Evolutionary conservation across 2,797 vertebrate species (phyloP), one percentile per base, ranked within the genome.

Genomic region (Picus viridis): DNA sequence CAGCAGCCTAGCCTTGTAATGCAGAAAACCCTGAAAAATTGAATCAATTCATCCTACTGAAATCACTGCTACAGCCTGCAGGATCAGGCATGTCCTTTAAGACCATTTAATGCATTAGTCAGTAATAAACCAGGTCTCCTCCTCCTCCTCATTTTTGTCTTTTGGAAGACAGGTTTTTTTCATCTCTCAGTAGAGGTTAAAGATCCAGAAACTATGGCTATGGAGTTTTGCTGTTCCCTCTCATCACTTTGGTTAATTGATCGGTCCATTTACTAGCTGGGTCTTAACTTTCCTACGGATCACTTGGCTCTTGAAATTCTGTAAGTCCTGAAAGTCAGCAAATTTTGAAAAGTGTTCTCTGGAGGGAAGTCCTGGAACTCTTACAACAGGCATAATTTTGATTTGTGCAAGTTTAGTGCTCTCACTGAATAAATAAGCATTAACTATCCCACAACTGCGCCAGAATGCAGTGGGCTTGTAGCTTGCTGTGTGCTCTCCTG

Each of bases 321-420:
- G 0, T 69, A 80, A 97, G 85, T 76, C 86, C 58, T 74, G 90
- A 91, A 93, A 68, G 63, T 96, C 95, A 97, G 97, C 95, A 90
- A 84, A 89, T 95, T 94, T 87, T 84, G 67, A 83, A 58, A 77
- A 91, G 65, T 54, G 86, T 67, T 91, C 95, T 95, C 96, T 89
- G 56, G 87, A 94, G 96, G 88, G 86, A 97, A 95, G 95, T 93
- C 88, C 91, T 95, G 93, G 93, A 96, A 95, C 76, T 86, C 93
- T 62, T 93, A 91, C 91, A 94, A 89, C 51, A 83, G 80, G 77
- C 77, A 34, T 88, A 82, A 95, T 91, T 91, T 95, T 86, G 63
- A 93, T 95, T 93, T 63, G 56, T 83, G 88, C 74, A 77, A 71
- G 93, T 95, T 95, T 95, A 93, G 88, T 86, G 82, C 92, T 74